Percentiles rank a stretch among this genome's conserved stretches.
phyloP scores from a whole-genome alignment of 1,140 invertebrate genomes.

The Hylaeus volcanicus region DNA sequence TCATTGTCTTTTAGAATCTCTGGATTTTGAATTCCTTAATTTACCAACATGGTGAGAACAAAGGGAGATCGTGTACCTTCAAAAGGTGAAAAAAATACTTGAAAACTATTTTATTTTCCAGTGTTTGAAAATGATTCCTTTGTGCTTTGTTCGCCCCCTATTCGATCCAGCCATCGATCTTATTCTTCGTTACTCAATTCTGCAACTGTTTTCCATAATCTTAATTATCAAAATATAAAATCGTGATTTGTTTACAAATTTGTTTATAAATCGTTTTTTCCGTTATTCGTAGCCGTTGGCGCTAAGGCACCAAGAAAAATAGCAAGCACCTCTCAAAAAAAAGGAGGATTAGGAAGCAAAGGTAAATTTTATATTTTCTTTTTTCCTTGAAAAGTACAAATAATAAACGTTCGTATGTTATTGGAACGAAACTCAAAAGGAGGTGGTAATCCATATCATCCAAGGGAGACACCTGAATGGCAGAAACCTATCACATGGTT shows the following conservation, averaged over 20 bases:
- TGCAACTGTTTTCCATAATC: not conserved
- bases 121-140: not conserved
- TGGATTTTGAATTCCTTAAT: not conserved
- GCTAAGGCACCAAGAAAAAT: slow-evolving; percentile 36
- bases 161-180: not conserved
- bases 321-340: not conserved
- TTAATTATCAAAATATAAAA: not conserved
- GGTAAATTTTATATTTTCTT: slow-evolving; percentile 14
- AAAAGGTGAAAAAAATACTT: slow-evolving; percentile 33
- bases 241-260: not conserved
- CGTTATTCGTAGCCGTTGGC: slow-evolving; percentile 33
- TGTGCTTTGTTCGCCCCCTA: not conserved
- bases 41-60: slow-evolving; percentile 45
- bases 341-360: not conserved
- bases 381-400: not conserved
- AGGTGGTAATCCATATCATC: slow-evolving; percentile 80
- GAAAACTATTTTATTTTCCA: not conserved
- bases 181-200: not conserved
- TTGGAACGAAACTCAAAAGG: slow-evolving; percentile 4
- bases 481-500: slow-evolving; percentile 81
- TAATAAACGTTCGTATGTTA: not conserved
- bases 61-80: slow-evolving; percentile 37
- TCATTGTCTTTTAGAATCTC: not conserved
- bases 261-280: not conserved
- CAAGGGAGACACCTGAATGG: slow-evolving; percentile 80